These are phyloP conservation scores for Platyscapa corneri DNA, from an alignment of 1,140 invertebrate species.

Conservation along the genomic window DNA sequence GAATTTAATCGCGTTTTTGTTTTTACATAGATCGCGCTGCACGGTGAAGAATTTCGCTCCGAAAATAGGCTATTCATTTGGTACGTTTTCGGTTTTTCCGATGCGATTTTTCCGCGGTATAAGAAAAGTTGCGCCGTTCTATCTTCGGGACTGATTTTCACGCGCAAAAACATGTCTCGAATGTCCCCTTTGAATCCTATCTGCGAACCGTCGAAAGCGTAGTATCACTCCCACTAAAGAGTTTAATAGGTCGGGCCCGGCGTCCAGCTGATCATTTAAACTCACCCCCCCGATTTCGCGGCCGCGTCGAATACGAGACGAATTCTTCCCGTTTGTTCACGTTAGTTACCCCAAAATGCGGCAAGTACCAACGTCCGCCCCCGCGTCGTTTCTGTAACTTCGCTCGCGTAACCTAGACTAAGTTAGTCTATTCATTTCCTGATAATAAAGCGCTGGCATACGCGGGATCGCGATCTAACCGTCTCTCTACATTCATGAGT, in stretches of 20 bases:
- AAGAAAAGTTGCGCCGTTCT: constrained; percentile 24
- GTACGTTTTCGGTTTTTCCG: constrained; percentile 48
- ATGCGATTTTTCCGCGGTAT: constrained; percentile 33
- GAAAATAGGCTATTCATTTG: constrained; percentile 64
- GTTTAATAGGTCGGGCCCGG: too few relatives aligned
- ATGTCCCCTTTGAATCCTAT: background rate
- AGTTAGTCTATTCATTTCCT: too few relatives aligned
- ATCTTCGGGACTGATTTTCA: background rate
- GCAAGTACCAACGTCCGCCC: constrained; percentile 45
- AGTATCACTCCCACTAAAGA: background rate
- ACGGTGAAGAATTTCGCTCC: constrained; percentile 52
- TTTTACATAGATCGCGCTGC: constrained; percentile 58
- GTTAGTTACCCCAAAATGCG: background rate
- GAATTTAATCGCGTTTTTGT: constrained; percentile 52
- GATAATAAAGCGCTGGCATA: too few relatives aligned
- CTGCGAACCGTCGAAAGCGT: constrained; percentile 20
- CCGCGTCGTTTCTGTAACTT: too few relatives aligned
- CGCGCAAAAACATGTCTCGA: constrained; percentile 19
- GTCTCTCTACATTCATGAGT: constrained; percentile 55
- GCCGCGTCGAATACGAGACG: background rate
- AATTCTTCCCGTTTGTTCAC: background rate
- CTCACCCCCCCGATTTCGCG: background rate
- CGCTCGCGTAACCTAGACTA: too few relatives aligned
- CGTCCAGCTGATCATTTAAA: constrained; percentile 3
- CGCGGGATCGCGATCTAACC: constrained; percentile 59